Base-by-base conservation (phyloP, 1,140 invertebrate species). In the Scaptodrosophila lebanonensis region DNA sequence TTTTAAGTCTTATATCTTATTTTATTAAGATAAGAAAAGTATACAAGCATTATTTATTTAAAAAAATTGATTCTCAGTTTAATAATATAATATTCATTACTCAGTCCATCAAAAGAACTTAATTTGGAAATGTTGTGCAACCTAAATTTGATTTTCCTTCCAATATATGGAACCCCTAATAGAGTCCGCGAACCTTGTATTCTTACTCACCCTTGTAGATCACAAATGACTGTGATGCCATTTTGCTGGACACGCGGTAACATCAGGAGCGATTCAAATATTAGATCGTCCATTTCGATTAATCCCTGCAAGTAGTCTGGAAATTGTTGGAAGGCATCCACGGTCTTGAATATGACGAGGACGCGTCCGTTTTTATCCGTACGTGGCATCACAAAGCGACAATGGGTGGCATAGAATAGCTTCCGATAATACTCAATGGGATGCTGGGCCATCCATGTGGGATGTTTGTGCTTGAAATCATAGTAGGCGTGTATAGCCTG, bases 241-340 rank as follows among this genome's bases (percentile, higher is more conserved):
- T 72, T 70, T 22, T 75, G 50, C 35, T 84, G 82, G 8, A 83
- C 79, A 2, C 63, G 60, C 1, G 84, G 84, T 20, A 86, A 38
- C 36, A 84, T 47, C 40, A 86, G 43, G 8, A 85, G 17, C 3
- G 84, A 72, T 52, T 86, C 84, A 39, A 86, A 84, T 29, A 86
- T 86, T 32, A 86, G 57, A 59, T 86, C 84, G 62, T 86, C 84
- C 39, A 86, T 83, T 63, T 86, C 84, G 15, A 86, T 63, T 20
- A 86, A 58, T 40, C 69, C 66, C 29, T 86, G 63, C 8, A 86
- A 39, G 30, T 71, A 85, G 25, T 86, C 70, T 0, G 84, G 84
- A 17, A 70, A 86, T 27, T 64, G 54, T 9, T 79, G 61, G 13
- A 86, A 86, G 8, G 63, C 71, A 33, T 86, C 84, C 6, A 86